These are phyloP conservation scores for Elegia similella DNA, from an alignment of 2,888 invertebrate genomes.

Conservation along the genomic window DNA sequence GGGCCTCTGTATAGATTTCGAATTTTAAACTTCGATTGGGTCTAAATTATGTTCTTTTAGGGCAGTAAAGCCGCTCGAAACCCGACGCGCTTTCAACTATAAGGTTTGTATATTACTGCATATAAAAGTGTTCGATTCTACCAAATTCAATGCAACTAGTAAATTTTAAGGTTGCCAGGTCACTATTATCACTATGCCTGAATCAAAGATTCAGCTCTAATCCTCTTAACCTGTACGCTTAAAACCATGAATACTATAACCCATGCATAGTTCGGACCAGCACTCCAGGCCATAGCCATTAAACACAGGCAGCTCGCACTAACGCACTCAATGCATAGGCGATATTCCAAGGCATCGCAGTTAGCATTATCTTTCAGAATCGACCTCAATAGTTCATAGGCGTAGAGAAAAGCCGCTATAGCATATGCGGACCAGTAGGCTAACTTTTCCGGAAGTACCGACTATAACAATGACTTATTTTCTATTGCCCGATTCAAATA, in stretches of 20 bases:
- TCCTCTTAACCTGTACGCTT: background rate
- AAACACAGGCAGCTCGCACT: conserved; percentile 4
- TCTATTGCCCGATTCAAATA: too few species aligned
- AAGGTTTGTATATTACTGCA: too few species aligned
- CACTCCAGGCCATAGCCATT: background rate
- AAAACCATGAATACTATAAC: background rate
- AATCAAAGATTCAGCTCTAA: background rate
- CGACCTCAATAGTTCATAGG: conserved; percentile 13
- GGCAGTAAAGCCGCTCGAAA: too few species aligned
- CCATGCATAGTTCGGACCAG: background rate
- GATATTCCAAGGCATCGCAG: conserved; percentile 12
- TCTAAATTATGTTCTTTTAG: too few species aligned
- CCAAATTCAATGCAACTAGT: too few species aligned
- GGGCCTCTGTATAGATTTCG: too few species aligned
- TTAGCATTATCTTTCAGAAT: conserved; percentile 13
- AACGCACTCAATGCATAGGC: conserved; percentile 5
- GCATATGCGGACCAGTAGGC: background rate
- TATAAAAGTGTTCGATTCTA: too few species aligned
- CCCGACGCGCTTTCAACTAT: too few species aligned
- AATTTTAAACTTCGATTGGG: too few species aligned
- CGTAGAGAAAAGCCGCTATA: background rate
- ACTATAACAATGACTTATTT: background rate
- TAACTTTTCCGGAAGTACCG: background rate
- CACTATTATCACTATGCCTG: too few species aligned
- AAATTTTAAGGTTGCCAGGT: too few species aligned